These are phyloP conservation scores for Melitaea cinxia DNA, from an alignment of 1,140 invertebrate genomes.

Conservation along the genomic window DNA sequence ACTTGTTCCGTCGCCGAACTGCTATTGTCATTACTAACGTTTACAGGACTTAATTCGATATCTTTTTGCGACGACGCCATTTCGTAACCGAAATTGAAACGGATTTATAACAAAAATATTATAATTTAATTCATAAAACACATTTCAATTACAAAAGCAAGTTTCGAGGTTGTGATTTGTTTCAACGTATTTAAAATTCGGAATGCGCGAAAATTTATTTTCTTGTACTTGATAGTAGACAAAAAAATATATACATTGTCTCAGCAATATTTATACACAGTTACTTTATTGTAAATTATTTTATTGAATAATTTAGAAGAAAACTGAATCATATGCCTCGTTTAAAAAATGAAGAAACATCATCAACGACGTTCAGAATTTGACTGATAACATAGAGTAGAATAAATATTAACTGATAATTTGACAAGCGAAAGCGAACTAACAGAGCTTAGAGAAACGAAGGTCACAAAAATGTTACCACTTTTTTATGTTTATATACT, in stretches of 20 bases:
- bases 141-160: slow-evolving; percentile 15
- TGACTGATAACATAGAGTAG: slow-evolving; percentile 13
- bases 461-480: too few relatives aligned
- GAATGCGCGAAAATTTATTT: slow-evolving; percentile 1
- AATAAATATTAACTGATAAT: too few relatives aligned
- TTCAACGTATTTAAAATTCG: not conserved
- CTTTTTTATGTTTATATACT: too few relatives aligned
- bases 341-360: not conserved
- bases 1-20: slow-evolving; percentile 41
- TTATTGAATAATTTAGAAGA: not conserved
- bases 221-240: not conserved
- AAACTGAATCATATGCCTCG: too few relatives aligned
- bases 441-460: not conserved
- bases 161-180: slow-evolving; percentile 11
- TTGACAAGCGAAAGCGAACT: not conserved
- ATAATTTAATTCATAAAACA: slow-evolving; percentile 43
- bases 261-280: not conserved
- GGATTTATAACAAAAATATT: slow-evolving; percentile 14
- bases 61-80: slow-evolving; percentile 69
- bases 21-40: slow-evolving; percentile 35
- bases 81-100: slow-evolving; percentile 20
- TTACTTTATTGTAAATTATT: not conserved
- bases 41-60: slow-evolving; percentile 72
- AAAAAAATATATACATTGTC: not conserved
- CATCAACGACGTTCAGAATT: slow-evolving; percentile 1